These are phyloP conservation scores for Leptinotarsa undecemlineata DNA, from an alignment of 1,140 invertebrate species.

Conservation along the genomic window DNA sequence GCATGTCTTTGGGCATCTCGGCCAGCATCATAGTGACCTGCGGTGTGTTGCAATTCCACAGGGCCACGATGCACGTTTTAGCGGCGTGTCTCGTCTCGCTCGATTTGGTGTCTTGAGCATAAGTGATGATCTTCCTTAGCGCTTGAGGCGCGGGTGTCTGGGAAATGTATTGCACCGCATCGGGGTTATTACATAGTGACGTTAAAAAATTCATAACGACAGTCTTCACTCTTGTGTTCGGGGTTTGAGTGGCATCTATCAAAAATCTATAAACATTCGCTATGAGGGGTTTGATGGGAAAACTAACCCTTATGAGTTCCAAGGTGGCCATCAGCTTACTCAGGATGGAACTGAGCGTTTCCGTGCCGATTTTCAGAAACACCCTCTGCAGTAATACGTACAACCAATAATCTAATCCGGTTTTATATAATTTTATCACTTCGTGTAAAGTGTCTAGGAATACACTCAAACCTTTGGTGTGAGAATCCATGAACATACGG, in stretches of 20 bases:
- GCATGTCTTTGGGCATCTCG: conserved; percentile 78
- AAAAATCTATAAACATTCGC: conserved; percentile 72
- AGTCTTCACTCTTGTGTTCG: conserved; percentile 76
- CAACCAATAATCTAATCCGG: conserved; percentile 88
- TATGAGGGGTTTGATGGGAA: conserved; percentile 64
- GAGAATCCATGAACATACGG: conserved; percentile 97
- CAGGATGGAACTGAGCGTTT: conserved; percentile 87
- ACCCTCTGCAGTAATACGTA: conserved; percentile 79
- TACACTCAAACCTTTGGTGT: conserved; percentile 92
- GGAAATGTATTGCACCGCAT: conserved; percentile 50
- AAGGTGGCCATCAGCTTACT: conserved; percentile 86
- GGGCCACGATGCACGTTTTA: conserved; percentile 76
- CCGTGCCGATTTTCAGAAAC: conserved; percentile 86
- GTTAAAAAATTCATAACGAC: conserved; percentile 69
- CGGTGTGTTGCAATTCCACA: conserved; percentile 89
- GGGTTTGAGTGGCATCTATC: conserved; percentile 87
- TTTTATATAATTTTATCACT: conserved; percentile 83
- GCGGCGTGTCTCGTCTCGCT: conserved; percentile 80
- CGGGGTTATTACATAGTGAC: conserved; percentile 66
- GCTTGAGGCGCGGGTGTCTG: conserved; percentile 63
- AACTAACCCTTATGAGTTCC: conserved; percentile 79
- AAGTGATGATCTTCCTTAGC: conserved; percentile 67
- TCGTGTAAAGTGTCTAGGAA: conserved; percentile 92
- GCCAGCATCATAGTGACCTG: conserved; percentile 84
- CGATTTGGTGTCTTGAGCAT: conserved; percentile 71